A percentile compares a stretch with the other conserved stretches of the same genome.
Evolutionary conservation across 2,113 vertebrate genomes (phyloP).

Genomic region (Aramus guarauna): DNA sequence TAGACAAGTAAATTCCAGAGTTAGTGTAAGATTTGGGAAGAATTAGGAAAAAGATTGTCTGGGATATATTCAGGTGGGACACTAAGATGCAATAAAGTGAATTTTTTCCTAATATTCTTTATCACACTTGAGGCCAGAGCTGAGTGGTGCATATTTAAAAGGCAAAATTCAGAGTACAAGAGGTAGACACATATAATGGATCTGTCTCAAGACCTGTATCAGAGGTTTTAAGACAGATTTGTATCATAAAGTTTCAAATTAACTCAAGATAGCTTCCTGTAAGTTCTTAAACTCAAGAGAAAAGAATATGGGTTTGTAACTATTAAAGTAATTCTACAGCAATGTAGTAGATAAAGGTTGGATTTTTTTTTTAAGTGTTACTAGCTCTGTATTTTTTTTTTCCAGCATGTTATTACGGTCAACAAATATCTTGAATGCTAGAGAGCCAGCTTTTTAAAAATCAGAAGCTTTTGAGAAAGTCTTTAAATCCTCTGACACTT

Average conservation of each 20-base stretch:
- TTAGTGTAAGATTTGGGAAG: not conserved
- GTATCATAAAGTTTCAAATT: not conserved
- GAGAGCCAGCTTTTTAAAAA: not conserved
- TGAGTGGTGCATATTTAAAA: not conserved
- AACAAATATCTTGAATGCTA: fast-evolving
- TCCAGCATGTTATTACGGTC: too few species aligned
- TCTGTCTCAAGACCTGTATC: not conserved
- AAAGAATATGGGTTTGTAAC: fast-evolving
- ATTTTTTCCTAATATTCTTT: not conserved
- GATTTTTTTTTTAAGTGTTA: not conserved
- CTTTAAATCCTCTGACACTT: not conserved
- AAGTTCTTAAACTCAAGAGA: not conserved
- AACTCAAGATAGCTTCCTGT: not conserved
- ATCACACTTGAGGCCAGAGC: not conserved
- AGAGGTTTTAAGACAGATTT: not conserved
- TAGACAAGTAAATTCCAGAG: not conserved
- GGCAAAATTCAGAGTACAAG: not conserved
- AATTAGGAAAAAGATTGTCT: not conserved
- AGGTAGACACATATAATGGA: not conserved
- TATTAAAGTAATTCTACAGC: not conserved
- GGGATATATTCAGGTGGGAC: not conserved
- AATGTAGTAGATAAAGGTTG: not conserved
- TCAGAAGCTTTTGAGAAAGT: not conserved
- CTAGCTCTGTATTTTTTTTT: not conserved
- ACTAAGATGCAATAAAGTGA: not conserved